Evolutionary conservation across 53 echinoderm and acorn worm genomes (phyloP).

Genomic region (Astropecten irregularis): DNA sequence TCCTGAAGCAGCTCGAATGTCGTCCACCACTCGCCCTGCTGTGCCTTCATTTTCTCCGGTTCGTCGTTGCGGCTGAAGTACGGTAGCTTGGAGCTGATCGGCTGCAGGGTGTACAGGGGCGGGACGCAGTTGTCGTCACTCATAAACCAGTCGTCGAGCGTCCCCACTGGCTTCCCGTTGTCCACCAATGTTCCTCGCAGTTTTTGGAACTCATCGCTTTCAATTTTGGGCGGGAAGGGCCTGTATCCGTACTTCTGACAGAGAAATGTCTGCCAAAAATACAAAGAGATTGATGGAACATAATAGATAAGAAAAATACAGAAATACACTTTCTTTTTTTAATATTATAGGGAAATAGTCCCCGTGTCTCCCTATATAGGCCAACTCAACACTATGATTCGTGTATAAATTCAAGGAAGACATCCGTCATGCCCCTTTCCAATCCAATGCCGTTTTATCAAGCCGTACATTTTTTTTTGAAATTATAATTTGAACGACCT

Average conservation of each 20-base stretch:
- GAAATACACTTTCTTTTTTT: too few species aligned
- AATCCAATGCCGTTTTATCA: too few species aligned
- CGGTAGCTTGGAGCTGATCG: slow-evolving; percentile 51
- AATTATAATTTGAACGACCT: too few species aligned
- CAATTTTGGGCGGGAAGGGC: slow-evolving; percentile 51
- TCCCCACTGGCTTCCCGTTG: not conserved
- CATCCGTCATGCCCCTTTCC: too few species aligned
- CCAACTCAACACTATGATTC: too few species aligned
- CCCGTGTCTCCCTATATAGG: too few species aligned
- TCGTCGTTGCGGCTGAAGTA: slow-evolving; percentile 50
- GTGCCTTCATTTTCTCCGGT: slow-evolving; percentile 26
- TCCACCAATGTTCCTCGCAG: slow-evolving; percentile 27
- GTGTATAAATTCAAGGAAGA: too few species aligned
- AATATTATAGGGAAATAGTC: too few species aligned
- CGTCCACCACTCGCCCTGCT: slow-evolving; percentile 55
- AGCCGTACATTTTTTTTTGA: too few species aligned
- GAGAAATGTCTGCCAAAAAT: slow-evolving; percentile 45
- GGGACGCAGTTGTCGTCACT: slow-evolving; percentile 54
- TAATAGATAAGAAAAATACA: not conserved
- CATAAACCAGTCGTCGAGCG: slow-evolving; percentile 43
- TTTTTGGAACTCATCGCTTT: slow-evolving; percentile 2
- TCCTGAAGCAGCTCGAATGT: slow-evolving; percentile 42
- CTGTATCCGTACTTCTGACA: slow-evolving; percentile 64
- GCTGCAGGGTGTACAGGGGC: slow-evolving; percentile 50
- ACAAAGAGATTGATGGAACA: not conserved